A percentile compares a stretch with the other conserved stretches of the same genome.
These are phyloP conservation scores for Lerista edwardsae DNA, from an alignment of 2,797 vertebrate genomes.

Conservation along the genomic window DNA sequence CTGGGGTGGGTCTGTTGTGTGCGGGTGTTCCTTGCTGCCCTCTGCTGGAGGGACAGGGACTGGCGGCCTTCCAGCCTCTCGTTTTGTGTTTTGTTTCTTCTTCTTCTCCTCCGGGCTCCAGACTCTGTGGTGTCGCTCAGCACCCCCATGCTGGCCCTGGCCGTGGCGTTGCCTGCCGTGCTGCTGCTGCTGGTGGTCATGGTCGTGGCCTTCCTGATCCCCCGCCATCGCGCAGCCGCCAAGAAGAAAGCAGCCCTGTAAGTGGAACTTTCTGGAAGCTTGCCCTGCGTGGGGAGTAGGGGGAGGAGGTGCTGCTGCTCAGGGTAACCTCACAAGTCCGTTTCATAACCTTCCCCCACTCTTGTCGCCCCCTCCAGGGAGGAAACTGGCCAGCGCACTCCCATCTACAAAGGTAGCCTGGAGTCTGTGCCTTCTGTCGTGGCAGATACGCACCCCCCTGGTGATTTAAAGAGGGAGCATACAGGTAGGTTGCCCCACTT, in stretches of 20 bases:
- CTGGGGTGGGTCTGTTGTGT: too few species aligned
- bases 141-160: conserved; percentile 59
- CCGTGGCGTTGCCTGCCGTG: conserved; percentile 46
- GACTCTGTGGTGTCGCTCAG: not conserved
- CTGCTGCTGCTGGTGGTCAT: conserved; percentile 72
- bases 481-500: not conserved
- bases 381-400: conserved; percentile 83
- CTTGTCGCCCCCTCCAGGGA: conserved; percentile 71
- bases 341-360: too few species aligned
- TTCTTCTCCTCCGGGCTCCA: not conserved
- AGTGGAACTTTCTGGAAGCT: conserved; percentile 56
- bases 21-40: not conserved
- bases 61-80: too few species aligned
- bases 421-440: conserved; percentile 77
- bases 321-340: too few species aligned
- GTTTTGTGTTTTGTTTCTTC: too few species aligned
- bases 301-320: too few species aligned
- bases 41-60: not conserved
- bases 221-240: conserved; percentile 65
- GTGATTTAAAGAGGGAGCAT: conserved; percentile 71
- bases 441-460: conserved; percentile 82
- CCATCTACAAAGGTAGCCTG: conserved; percentile 82
- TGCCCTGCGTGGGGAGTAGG: too few species aligned
- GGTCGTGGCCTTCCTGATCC: conserved; percentile 70
- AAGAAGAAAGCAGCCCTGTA: conserved; percentile 83